Evolutionary conservation across 2,888 invertebrate species (phyloP).

Genomic region (Rhimphoctona megacephalus): DNA sequence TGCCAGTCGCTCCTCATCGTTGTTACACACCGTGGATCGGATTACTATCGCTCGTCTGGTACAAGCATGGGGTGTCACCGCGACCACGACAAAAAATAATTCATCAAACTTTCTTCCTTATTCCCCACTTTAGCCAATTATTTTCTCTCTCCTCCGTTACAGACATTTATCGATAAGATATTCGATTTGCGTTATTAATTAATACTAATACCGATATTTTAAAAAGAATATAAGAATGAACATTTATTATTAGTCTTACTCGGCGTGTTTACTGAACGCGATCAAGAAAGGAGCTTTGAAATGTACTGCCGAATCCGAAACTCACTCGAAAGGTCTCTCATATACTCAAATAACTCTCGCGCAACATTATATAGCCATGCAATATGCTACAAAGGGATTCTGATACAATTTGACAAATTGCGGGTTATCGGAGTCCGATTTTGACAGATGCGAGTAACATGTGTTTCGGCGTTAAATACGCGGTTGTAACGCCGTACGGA

Average conservation of each 20-base stretch:
- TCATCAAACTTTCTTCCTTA: conserved; percentile 23
- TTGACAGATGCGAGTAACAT: conserved; percentile 71
- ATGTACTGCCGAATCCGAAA: neutral
- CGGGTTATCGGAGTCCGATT: conserved; percentile 60
- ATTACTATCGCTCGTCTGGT: conserved; percentile 56
- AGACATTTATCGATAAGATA: too few species aligned
- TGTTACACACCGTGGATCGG: conserved; percentile 50
- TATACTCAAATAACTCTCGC: neutral
- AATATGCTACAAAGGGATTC: conserved; percentile 11
- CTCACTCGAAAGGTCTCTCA: too few species aligned
- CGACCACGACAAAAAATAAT: conserved; percentile 59
- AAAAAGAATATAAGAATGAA: too few species aligned
- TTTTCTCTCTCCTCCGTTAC: neutral
- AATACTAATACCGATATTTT: too few species aligned
- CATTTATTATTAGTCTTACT: neutral
- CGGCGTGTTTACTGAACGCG: neutral
- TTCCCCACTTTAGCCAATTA: neutral
- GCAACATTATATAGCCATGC: neutral
- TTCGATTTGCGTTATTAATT: too few species aligned
- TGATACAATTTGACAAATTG: conserved; percentile 54
- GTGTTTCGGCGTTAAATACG: conserved; percentile 68
- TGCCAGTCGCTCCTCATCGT: conserved; percentile 44
- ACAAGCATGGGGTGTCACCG: conserved; percentile 20
- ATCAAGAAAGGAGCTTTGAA: too few species aligned
- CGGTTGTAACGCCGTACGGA: conserved; percentile 50